These are phyloP conservation scores for Odocoileus virginianus DNA, from an alignment of 2,113 vertebrate genomes.

Conservation along the genomic window DNA sequence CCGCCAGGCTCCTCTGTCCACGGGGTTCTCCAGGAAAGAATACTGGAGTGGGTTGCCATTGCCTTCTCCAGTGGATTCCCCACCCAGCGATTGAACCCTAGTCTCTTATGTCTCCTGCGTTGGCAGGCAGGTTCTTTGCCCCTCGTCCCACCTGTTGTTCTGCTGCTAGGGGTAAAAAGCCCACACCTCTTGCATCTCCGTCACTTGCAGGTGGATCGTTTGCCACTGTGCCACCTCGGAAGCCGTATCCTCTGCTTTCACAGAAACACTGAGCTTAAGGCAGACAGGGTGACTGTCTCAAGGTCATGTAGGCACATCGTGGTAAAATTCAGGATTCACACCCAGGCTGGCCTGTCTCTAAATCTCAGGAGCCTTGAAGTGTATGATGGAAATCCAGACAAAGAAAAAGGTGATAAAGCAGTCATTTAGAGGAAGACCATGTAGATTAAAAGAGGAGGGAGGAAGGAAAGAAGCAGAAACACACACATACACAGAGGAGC, in stretches of 20 bases:
- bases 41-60: not conserved
- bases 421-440: not conserved
- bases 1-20: not conserved
- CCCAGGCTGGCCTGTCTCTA: not conserved
- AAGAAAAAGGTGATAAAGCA: not conserved
- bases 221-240: not conserved
- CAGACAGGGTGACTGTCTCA: not conserved
- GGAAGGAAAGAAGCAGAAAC: not conserved
- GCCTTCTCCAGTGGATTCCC: not conserved
- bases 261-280: not conserved
- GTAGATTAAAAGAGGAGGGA: not conserved
- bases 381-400: not conserved
- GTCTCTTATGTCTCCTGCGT: accelerated
- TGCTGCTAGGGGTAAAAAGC: not conserved
- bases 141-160: accelerated
- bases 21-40: not conserved
- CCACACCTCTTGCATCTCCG: not conserved
- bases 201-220: not conserved
- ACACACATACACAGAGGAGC: accelerated
- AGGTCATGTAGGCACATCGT: not conserved
- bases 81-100: not conserved
- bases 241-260: not conserved
- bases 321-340: not conserved
- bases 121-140: not conserved
- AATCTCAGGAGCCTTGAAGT: not conserved